Evolutionary conservation across 2,113 vertebrate genomes (phyloP).

Genomic region (Heteronetta atricapilla): DNA sequence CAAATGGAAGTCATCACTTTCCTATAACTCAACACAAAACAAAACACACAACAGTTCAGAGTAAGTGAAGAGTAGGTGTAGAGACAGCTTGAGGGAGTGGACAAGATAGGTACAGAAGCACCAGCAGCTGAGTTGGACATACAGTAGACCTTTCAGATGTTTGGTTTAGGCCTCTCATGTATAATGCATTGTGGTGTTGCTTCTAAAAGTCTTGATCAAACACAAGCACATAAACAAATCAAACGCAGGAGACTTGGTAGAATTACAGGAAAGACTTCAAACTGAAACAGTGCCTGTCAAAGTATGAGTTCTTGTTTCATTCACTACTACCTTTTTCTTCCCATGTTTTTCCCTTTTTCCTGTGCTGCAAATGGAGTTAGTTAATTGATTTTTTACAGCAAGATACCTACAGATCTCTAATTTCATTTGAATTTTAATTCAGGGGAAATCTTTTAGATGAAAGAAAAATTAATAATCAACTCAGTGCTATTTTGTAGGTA

Average conservation of each 20-base stretch:
- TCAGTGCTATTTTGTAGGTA: background rate
- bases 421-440: background rate
- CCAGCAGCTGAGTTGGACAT: background rate
- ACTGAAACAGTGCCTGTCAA: background rate
- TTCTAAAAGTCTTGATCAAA: background rate
- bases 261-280: background rate
- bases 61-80: background rate
- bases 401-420: background rate
- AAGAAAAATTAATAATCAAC: background rate
- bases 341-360: background rate
- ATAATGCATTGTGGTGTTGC: background rate
- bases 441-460: background rate
- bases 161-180: accelerated
- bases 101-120: accelerated
- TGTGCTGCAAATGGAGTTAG: background rate
- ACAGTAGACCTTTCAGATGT: background rate
- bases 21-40: background rate
- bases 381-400: background rate
- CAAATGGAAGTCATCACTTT: background rate
- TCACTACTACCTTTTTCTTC: background rate
- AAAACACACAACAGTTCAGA: background rate
- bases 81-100: background rate
- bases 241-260: background rate
- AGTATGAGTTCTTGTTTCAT: background rate
- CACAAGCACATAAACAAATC: background rate